A percentile compares a stretch with the other conserved stretches of the same genome.
phyloP scores from a whole-genome alignment of 2,113 vertebrate species.

The Paramisgurnus dabryanus region DNA sequence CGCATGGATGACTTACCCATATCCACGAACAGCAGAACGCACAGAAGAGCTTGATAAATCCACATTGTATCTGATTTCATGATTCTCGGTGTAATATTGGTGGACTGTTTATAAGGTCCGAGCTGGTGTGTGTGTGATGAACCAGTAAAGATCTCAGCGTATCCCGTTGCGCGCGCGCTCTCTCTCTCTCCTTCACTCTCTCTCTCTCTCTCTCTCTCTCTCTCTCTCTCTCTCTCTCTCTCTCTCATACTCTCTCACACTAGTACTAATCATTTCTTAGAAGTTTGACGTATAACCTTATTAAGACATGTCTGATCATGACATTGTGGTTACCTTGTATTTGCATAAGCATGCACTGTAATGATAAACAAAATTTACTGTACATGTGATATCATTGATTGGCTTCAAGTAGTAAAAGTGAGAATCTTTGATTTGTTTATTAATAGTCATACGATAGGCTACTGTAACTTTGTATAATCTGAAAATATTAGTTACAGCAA shows the following conservation, averaged over 20 bases:
- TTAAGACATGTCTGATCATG: constrained; percentile 1
- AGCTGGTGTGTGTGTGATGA: constrained; percentile 55
- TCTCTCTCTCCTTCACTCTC: not conserved
- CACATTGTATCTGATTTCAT: constrained; percentile 67
- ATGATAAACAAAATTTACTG: not conserved
- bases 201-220: not conserved
- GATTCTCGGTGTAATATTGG: not conserved
- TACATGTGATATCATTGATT: not conserved
- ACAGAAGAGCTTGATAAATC: constrained; percentile 70
- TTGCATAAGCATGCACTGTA: not conserved
- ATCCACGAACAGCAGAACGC: constrained; percentile 62
- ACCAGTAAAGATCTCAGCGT: constrained; percentile 54
- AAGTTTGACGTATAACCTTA: not conserved
- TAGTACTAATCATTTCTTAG: constrained; percentile 6
- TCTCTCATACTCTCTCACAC: not conserved
- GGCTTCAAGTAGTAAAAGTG: too few relatives aligned
- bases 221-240: not conserved
- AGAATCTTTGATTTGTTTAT: too few relatives aligned
- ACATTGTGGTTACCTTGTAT: not conserved
- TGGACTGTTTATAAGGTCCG: constrained; percentile 52
- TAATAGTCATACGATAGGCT: too few relatives aligned
- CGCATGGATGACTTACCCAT: constrained; percentile 64
- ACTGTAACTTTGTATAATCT: too few relatives aligned
- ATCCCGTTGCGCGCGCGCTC: constrained; percentile 14
- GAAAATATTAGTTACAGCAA: too few relatives aligned